Conservation (phyloP, 2,888 invertebrate species). For the Sphaerophoria taeniata region DNA sequence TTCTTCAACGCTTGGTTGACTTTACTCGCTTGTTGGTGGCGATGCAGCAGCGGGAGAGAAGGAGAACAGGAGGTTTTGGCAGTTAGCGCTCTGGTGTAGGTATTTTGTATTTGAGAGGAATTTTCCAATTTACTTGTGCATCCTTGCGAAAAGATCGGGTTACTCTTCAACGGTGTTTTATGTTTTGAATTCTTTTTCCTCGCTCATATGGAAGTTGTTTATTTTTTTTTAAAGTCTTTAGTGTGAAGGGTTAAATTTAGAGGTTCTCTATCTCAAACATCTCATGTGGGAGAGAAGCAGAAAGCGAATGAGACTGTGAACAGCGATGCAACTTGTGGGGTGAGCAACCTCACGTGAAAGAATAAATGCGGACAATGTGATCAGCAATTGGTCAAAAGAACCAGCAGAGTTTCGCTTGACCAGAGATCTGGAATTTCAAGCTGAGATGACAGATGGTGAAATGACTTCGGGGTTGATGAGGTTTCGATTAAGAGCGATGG, state of each 20-base stretch:
- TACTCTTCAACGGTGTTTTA: constrained; percentile 69
- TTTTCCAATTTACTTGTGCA: constrained; percentile 75
- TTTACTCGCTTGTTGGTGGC: too few relatives aligned
- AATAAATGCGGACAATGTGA: constrained; percentile 39
- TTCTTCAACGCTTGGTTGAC: constrained; percentile 6
- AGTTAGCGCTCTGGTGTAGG: background rate
- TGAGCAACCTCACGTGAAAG: constrained; percentile 1
- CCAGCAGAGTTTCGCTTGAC: constrained; percentile 41
- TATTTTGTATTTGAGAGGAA: constrained; percentile 62
- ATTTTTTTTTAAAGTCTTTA: background rate
- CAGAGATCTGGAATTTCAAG: constrained; percentile 59
- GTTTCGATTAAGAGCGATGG: background rate
- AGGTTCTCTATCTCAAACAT: constrained; percentile 16
- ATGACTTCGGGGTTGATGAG: constrained; percentile 2
- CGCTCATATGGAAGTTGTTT: background rate
- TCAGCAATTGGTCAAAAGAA: constrained; percentile 42
- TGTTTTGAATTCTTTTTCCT: constrained; percentile 30
- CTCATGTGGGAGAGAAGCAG: background rate
- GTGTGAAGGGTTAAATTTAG: constrained; percentile 28
- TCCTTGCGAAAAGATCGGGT: constrained; percentile 75
- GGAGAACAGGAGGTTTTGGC: constrained; percentile 4
- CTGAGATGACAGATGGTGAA: constrained; percentile 33
- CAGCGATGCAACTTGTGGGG: constrained; percentile 29
- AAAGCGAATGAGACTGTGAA: constrained; percentile 20
- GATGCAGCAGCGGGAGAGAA: background rate